phyloP scores from a whole-genome alignment of 2,888 invertebrate genomes.

The Cryptocephalus moraei region DNA sequence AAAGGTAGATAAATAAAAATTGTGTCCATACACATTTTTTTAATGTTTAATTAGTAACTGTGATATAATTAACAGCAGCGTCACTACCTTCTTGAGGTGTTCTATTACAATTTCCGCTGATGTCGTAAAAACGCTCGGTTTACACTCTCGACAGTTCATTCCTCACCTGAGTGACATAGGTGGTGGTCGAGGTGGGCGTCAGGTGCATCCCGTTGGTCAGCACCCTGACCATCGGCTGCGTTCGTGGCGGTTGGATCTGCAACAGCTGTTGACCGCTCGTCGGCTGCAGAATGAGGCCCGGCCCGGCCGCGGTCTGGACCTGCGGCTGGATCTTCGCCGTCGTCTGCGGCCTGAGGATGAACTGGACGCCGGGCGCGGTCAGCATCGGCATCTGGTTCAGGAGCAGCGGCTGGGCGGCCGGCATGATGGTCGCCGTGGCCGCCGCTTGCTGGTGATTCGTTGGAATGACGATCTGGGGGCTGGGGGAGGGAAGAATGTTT shows the following conservation, averaged over 20 bases:
- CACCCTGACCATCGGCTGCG: conserved; percentile 43
- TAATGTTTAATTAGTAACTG: background rate
- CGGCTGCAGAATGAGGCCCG: conserved; percentile 34
- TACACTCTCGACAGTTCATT: background rate
- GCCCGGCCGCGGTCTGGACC: conserved; percentile 28
- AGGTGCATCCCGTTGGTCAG: conserved; percentile 45
- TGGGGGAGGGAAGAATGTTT: conserved; percentile 12
- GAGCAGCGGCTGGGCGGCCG: conserved; percentile 34
- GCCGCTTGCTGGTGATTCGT: conserved; percentile 24
- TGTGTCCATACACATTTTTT: background rate
- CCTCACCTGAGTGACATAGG: conserved; percentile 26
- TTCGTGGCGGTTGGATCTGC: conserved; percentile 28
- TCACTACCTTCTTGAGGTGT: background rate
- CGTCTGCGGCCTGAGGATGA: conserved; percentile 57
- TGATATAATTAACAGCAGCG: background rate
- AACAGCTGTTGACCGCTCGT: conserved; percentile 32
- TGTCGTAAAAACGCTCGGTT: background rate
- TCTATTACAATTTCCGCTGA: background rate
- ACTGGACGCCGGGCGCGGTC: conserved; percentile 56
- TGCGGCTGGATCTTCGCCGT: conserved; percentile 38
- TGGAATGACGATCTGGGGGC: conserved; percentile 37
- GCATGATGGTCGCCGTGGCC: conserved; percentile 32
- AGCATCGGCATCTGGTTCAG: conserved; percentile 37
- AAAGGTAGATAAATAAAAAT: no score
- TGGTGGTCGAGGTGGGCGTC: conserved; percentile 33